Conservation (phyloP, 2,888 invertebrate species). For the Aphrophora alni region DNA sequence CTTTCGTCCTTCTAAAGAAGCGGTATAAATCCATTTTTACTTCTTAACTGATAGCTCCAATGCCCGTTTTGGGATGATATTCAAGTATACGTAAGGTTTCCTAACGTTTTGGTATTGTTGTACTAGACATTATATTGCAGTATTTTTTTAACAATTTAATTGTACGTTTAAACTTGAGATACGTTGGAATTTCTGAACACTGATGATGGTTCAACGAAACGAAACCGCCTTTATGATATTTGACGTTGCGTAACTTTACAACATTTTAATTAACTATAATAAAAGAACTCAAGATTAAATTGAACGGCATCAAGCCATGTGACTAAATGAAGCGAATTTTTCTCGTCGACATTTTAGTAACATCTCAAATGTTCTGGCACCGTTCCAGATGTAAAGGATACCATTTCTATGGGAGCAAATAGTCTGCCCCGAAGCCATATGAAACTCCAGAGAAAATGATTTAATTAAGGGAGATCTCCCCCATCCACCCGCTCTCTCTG, state of each 20-base stretch:
- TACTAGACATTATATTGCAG: too few relatives aligned
- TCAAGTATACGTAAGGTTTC: too few relatives aligned
- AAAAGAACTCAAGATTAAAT: background rate
- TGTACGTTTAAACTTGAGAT: too few relatives aligned
- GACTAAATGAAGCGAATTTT: background rate
- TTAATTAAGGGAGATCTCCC: conserved; percentile 2
- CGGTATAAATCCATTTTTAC: too few relatives aligned
- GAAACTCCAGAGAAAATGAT: background rate
- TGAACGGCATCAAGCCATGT: background rate
- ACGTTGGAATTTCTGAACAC: background rate
- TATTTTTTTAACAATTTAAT: too few relatives aligned
- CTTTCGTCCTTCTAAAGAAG: too few relatives aligned
- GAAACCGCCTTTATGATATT: too few relatives aligned
- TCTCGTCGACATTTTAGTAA: background rate
- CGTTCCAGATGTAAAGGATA: background rate
- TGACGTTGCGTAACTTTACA: too few relatives aligned
- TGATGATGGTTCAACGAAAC: too few relatives aligned
- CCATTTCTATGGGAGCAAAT: background rate
- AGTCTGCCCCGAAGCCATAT: background rate
- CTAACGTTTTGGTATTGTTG: too few relatives aligned
- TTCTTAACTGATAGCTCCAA: too few relatives aligned
- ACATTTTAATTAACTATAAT: background rate
- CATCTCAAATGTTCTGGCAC: background rate
- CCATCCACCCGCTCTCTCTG: background rate
- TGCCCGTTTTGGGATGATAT: too few relatives aligned